These are phyloP conservation scores for Alethe castanea DNA, from an alignment of 2,113 vertebrate species.

Conservation along the genomic window DNA sequence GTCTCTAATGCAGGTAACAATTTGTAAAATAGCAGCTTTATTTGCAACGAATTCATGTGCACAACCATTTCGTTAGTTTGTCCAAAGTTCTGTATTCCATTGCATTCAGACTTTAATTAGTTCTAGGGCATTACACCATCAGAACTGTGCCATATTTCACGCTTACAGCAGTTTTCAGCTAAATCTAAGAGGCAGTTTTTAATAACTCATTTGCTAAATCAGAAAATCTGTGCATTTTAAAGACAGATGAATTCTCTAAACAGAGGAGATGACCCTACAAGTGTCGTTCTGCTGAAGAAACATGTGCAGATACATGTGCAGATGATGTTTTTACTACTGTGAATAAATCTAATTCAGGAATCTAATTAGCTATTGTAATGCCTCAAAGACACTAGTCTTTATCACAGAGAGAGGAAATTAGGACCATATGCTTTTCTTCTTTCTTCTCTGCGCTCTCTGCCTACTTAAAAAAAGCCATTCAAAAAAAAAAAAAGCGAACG, in stretches of 20 bases:
- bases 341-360: conserved; percentile 16
- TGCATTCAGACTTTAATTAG: neutral
- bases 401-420: neutral
- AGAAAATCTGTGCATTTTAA: neutral
- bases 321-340: conserved; percentile 3
- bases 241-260: neutral
- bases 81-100: neutral
- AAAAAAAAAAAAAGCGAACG: neutral
- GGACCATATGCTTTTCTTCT: neutral
- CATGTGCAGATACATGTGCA: neutral
- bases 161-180: neutral
- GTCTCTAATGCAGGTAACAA: neutral
- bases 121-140: neutral
- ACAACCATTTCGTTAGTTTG: neutral
- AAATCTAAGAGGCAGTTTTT: neutral
- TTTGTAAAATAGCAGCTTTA: neutral
- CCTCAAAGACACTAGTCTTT: conserved; percentile 15
- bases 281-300: neutral
- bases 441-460: neutral
- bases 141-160: neutral
- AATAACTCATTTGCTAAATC: conserved; percentile 3
- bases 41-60: neutral
- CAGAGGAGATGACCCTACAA: neutral
- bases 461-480: neutral
- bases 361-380: conserved; percentile 38